phyloP scores from a whole-genome alignment of 2,797 vertebrate species.

The Vipera ursinii region DNA sequence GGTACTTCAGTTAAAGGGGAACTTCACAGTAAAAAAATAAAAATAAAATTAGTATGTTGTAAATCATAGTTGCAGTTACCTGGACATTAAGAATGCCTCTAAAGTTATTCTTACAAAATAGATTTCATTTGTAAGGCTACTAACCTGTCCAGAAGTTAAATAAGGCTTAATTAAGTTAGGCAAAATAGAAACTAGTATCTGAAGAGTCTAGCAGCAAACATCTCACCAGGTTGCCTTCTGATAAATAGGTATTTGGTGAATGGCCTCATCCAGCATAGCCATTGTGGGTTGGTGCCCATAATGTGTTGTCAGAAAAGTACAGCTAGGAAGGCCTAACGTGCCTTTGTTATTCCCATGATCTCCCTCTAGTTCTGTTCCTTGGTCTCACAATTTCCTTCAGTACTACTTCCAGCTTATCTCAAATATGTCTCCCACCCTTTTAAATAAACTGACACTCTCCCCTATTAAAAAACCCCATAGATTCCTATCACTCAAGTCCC shows the following conservation, averaged over 20 bases:
- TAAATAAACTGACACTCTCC: background rate
- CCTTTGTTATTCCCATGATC: background rate
- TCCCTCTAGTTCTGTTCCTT: background rate
- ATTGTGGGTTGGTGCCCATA: background rate
- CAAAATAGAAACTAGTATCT: background rate
- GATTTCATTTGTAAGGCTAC: background rate
- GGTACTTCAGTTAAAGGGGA: background rate
- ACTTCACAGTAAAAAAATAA: background rate
- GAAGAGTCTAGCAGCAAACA: background rate
- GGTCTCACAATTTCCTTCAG: background rate
- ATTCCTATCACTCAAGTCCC: background rate
- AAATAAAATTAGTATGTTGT: background rate
- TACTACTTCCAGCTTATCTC: background rate
- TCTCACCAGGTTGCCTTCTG: background rate
- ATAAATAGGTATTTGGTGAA: background rate
- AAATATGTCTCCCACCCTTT: background rate
- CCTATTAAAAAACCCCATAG: background rate
- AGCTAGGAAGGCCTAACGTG: background rate
- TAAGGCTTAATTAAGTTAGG: background rate
- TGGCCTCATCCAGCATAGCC: background rate
- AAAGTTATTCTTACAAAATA: background rate
- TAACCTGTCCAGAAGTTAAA: background rate
- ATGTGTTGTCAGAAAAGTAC: background rate
- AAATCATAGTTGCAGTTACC: background rate
- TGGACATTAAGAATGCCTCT: background rate